These are phyloP conservation scores for Sarcophaga variegata DNA, from an alignment of 2,888 invertebrate species.

Conservation along the genomic window DNA sequence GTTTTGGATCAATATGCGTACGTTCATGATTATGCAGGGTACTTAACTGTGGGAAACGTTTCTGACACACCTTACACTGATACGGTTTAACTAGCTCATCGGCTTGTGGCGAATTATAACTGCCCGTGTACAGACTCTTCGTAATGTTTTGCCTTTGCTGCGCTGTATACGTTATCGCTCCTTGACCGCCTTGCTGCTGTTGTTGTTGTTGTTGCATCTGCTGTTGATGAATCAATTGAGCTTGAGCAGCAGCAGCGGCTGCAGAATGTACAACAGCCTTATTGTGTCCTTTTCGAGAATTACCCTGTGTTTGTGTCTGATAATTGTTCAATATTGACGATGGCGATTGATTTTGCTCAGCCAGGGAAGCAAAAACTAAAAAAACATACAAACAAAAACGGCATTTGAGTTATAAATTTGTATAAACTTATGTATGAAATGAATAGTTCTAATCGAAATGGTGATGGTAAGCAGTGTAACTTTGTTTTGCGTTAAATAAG, in stretches of 20 bases:
- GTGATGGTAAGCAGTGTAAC: background rate
- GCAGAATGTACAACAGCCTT: slow-evolving; percentile 65
- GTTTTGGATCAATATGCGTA: slow-evolving; percentile 79
- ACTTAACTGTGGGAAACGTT: slow-evolving; percentile 78
- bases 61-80: slow-evolving; percentile 78
- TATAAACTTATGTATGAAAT: slow-evolving; percentile 27
- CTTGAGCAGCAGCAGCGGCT: slow-evolving; percentile 67
- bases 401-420: background rate
- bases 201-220: slow-evolving; percentile 71
- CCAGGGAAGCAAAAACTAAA: slow-evolving; percentile 59
- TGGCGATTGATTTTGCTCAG: slow-evolving; percentile 72
- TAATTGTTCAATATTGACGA: slow-evolving; percentile 78
- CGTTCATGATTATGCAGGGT: slow-evolving; percentile 79
- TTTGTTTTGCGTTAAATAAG: background rate
- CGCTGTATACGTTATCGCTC: slow-evolving; percentile 75
- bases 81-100: slow-evolving; percentile 79
- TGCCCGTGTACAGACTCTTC: slow-evolving; percentile 79
- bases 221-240: slow-evolving; percentile 66
- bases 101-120: slow-evolving; percentile 79
- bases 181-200: slow-evolving; percentile 72
- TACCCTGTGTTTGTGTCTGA: slow-evolving; percentile 73
- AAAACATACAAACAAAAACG: slow-evolving; percentile 21
- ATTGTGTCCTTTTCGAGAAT: slow-evolving; percentile 62
- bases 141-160: slow-evolving; percentile 78
- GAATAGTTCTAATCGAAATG: background rate